Base-by-base conservation (phyloP, 2,797 vertebrate species). In the Cyprinodon diabolis region DNA sequence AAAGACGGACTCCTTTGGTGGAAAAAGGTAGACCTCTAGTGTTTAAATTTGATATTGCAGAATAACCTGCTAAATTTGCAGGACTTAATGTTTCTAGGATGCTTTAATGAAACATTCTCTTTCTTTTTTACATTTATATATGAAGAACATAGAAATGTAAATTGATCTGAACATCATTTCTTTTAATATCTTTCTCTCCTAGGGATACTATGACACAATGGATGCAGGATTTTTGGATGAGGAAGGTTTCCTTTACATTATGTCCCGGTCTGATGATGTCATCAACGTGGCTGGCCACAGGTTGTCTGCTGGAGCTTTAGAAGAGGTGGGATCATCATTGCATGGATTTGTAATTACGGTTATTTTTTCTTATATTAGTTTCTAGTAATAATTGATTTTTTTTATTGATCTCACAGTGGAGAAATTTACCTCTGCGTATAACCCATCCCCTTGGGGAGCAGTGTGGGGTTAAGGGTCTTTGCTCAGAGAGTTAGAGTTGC, bases 201-300 rank as follows among this genome's bases (percentile, higher is more conserved):
- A 99, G 98, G 97, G 97, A 1, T 98, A 96, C 81, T 99, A 99
- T 13, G 97, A 99, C 89, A 99, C 97, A 21, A 99, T 98, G 98
- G 97, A 99, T 54, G 96, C 97, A 15, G 97, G 98, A 3, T 98
- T 95, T 45, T 87, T 96, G 88, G 97, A 98, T 62, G 95, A 98
- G 79, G 94, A 97, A 72, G 96, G 95, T 19, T 98, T 97, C 81
- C 74, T 99, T 0, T 97, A 98, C 77, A 96, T 99, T 63, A 95
- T 98, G 93, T 98, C 98, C 68, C 95, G 97, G 35, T 96, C 97
- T 74, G 98, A 99, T 87, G 98, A 99, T 63, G 97, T 99, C 86
- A 99, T 99, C 91, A 99, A 98, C 47, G 96, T 99, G 88, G 97
- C 98, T 0, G 98, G 98, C 49, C 98, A 99, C 90, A 96, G 98